Conservation (phyloP, 30 jellyfish, hydroid and myxozoan species). For the Aurelia sp. region DNA sequence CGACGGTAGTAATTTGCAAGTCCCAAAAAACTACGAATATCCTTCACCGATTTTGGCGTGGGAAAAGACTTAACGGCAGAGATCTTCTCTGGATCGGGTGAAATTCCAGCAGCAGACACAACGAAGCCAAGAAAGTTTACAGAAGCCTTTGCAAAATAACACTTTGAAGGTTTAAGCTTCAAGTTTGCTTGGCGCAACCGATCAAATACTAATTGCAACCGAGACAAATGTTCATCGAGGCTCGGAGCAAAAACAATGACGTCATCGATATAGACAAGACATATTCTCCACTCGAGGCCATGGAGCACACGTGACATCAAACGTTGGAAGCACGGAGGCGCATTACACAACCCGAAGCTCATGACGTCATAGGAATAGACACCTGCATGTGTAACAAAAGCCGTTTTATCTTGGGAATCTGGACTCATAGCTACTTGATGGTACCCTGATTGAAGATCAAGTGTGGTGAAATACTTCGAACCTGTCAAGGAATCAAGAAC, state of each 20-base stretch:
- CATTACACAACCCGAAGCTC: conserved; percentile 12
- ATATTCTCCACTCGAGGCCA: conserved; percentile 49
- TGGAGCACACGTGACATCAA: conserved; percentile 15
- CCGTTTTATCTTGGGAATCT: conserved; percentile 2
- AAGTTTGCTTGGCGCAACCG: conserved; percentile 62
- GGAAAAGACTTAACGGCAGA: conserved; percentile 16
- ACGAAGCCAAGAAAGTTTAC: conserved; percentile 64
- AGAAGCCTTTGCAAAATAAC: conserved; percentile 41
- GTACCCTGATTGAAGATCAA: conserved; percentile 23
- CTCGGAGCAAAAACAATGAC: conserved; percentile 36
- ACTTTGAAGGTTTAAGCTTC: conserved; percentile 59
- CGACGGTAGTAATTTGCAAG: conserved; percentile 43
- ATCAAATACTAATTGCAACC: conserved; percentile 32
- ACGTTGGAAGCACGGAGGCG: conserved; percentile 66
- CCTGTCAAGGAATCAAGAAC: conserved; percentile 15
- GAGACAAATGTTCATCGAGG: conserved; percentile 45
- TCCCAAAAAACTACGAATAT: conserved; percentile 22
- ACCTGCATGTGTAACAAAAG: neutral
- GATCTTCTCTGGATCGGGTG: conserved; percentile 60
- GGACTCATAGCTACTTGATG: conserved; percentile 24
- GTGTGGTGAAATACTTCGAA: neutral
- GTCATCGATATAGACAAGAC: conserved; percentile 53
- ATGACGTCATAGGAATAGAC: neutral
- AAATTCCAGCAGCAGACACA: conserved; percentile 60
- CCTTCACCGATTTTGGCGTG: conserved; percentile 36